phyloP scores from a whole-genome alignment of 2,888 invertebrate species.

The Cenopis cana region DNA sequence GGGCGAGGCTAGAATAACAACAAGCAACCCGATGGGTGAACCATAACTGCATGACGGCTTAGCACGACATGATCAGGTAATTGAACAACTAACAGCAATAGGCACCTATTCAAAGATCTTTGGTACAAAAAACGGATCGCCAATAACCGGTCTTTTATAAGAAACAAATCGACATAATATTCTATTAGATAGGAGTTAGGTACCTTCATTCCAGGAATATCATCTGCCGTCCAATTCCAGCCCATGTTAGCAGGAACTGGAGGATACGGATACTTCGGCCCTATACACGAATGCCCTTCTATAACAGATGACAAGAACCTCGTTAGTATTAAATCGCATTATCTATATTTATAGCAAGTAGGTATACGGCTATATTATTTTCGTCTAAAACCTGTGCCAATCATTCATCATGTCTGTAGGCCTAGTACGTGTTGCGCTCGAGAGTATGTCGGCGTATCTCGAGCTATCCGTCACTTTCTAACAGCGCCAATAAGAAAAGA shows the following conservation, averaged over 20 bases:
- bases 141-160: background rate
- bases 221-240: constrained; percentile 80
- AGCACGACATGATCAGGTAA: background rate
- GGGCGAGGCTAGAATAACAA: constrained; percentile 66
- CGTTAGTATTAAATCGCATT: background rate
- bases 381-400: too few relatives aligned
- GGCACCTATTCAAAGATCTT: background rate
- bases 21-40: constrained; percentile 22
- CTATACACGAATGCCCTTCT: constrained; percentile 53
- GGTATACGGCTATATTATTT: too few relatives aligned
- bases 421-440: too few relatives aligned
- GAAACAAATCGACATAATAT: background rate
- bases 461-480: too few relatives aligned
- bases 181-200: background rate
- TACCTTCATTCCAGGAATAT: constrained; percentile 77
- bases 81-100: background rate
- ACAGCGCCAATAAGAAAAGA: too few relatives aligned
- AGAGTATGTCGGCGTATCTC: too few relatives aligned
- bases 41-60: background rate
- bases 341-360: background rate
- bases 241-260: constrained; percentile 76
- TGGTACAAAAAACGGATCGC: background rate
- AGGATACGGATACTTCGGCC: constrained; percentile 67
- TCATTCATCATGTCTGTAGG: too few relatives aligned
- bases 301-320: constrained; percentile 47